Conservation (phyloP, 2,888 invertebrate species). For the Chaetoderma sp. region DNA sequence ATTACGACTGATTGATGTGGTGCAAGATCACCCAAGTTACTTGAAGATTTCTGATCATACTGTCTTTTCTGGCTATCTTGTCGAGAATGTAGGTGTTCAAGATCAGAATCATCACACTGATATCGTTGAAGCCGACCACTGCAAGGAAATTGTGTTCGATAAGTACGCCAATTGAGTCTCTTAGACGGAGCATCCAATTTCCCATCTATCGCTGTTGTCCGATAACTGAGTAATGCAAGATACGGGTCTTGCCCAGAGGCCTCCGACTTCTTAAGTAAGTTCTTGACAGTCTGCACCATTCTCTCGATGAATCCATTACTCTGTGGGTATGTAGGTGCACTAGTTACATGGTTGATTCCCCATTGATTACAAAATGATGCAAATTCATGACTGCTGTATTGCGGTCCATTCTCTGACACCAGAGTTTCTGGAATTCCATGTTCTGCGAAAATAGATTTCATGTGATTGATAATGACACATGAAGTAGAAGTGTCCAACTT, state of each 20-base stretch:
- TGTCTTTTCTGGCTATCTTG: no score
- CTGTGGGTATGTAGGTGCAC: not conserved
- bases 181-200: conserved; percentile 4
- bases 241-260: not conserved
- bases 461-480: not conserved
- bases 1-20: no score
- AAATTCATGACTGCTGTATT: conserved; percentile 13
- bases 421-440: conserved; percentile 30
- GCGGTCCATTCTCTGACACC: conserved; percentile 36
- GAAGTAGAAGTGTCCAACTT: not conserved
- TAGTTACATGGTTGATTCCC: not conserved
- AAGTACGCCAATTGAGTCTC: not conserved
- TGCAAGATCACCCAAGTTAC: no score
- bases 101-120: no score
- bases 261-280: not conserved
- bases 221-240: not conserved
- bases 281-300: conserved; percentile 1
- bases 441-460: conserved; percentile 2
- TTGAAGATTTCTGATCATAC: no score
- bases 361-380: not conserved
- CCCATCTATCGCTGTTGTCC: not conserved
- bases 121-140: no score
- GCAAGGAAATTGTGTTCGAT: not conserved
- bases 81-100: no score
- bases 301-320: conserved; percentile 15